Evolutionary conservation across 2,888 invertebrate species (phyloP), one percentile per base, ranked within the genome.

Genomic region (Ceriagrion tenellum): DNA sequence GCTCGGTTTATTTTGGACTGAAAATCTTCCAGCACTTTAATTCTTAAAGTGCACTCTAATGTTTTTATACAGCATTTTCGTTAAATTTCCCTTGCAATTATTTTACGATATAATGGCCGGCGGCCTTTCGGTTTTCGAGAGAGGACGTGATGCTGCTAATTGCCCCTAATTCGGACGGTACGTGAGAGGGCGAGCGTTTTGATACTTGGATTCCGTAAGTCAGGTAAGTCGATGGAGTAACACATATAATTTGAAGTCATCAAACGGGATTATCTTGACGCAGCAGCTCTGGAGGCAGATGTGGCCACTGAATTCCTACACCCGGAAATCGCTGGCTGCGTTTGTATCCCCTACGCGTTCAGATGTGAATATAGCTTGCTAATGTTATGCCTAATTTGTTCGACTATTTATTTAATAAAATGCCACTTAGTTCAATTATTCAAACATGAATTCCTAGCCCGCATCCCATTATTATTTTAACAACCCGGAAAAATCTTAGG

Each of bases 391-490:
- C 81, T 81, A 81, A 81, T 81, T 81, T 81, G 81, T 35, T 35
- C 81, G 81, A 81, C 35, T 81, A 81, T 81, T 81, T 81, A 81
- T 81, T 81, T 81, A 81, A 81, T 81, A 81, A 35, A 81, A 81
- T 35, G 30, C 81, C 81, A 35, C 30, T 81, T 81, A 35, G 81
- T 81, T 81, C 35, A 81, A 81, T 81, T 81, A 35, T 81, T 81
- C 81, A 35, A 81, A 81, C 81, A 81, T 81, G 81, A 81, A 30
- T 81, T 81, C 30, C 81, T 35, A 81, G 81, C 35, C 81, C 81
- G 81, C 30, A 81, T 81, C 81, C 81, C 81, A 81, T 81, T 81
- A 81, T 81, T 81, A 81, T 81, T 81, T 81, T 81, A 81, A 81
- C 35, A 81, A 35, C 30, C 81, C 81, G 81, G 81, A 35, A 81